These are phyloP conservation scores for Pseudonaja textilis DNA, from an alignment of 2,113 vertebrate species.

Conservation along the genomic window DNA sequence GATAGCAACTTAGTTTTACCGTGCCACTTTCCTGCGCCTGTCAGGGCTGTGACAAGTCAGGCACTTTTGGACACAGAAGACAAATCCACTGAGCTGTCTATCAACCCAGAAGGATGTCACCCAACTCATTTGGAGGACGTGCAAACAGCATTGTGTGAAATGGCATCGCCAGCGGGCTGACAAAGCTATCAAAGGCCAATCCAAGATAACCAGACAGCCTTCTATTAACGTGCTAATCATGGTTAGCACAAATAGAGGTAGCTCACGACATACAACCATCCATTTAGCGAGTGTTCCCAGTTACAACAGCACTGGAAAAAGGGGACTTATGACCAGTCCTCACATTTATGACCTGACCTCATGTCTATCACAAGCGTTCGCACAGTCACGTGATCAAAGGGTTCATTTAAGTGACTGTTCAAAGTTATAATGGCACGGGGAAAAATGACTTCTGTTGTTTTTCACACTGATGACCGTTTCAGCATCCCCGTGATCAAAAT, in stretches of 20 bases:
- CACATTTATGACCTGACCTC: neutral
- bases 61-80: neutral
- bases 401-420: too few species aligned
- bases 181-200: neutral
- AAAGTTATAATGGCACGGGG: too few species aligned
- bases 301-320: neutral
- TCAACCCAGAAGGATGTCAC: slow-evolving; percentile 7
- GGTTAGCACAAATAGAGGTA: neutral
- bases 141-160: neutral
- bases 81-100: neutral
- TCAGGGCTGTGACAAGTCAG: neutral
- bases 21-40: neutral
- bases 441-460: too few species aligned
- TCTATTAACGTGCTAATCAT: neutral
- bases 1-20: neutral
- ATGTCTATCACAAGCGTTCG: neutral
- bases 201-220: neutral
- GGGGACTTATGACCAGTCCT: neutral
- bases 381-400: neutral
- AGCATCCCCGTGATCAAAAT: too few species aligned
- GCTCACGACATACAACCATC: neutral
- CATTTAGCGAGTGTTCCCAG: neutral
- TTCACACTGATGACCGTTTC: too few species aligned
- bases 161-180: neutral
- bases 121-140: neutral